These are phyloP conservation scores for Plebejus anna DNA, from an alignment of 2,888 invertebrate species.

Conservation along the genomic window DNA sequence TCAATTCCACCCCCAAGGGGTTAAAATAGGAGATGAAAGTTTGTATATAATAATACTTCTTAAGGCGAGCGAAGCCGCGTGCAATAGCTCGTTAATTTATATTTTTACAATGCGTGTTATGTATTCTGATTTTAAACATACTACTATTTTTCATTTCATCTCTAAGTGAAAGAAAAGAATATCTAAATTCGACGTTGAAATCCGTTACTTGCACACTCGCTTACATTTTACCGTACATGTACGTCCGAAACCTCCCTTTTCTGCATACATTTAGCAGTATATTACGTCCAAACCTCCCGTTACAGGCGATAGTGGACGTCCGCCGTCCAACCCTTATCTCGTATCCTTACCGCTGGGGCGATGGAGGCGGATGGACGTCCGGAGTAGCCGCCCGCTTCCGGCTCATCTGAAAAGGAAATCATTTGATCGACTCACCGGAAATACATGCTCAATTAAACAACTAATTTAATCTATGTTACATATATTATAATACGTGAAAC, in stretches of 20 bases:
- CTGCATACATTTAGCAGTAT: background rate
- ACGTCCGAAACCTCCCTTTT: background rate
- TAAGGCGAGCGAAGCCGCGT: too few relatives aligned
- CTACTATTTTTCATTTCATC: background rate
- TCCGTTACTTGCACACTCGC: background rate
- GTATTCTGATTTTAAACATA: background rate
- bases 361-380: constrained; percentile 49
- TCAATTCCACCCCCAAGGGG: too few relatives aligned
- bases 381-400: constrained; percentile 42
- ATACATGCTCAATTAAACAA: constrained; percentile 11
- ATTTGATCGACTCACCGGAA: constrained; percentile 46
- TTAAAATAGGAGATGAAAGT: too few relatives aligned
- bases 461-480: background rate
- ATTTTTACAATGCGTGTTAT: too few relatives aligned
- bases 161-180: background rate
- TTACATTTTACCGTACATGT: background rate
- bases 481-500: too few relatives aligned
- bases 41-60: too few relatives aligned
- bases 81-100: too few relatives aligned
- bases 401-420: constrained; percentile 38
- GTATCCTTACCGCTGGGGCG: constrained; percentile 28
- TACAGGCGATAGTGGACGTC: background rate
- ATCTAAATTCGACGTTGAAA: background rate
- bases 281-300: background rate
- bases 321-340: constrained; percentile 20